A percentile compares a stretch with the other conserved stretches of the same genome.
phyloP scores from a whole-genome alignment of 30 jellyfish, hydroid and myxozoan genomes.

The Chrysaora quinquecirrha region DNA sequence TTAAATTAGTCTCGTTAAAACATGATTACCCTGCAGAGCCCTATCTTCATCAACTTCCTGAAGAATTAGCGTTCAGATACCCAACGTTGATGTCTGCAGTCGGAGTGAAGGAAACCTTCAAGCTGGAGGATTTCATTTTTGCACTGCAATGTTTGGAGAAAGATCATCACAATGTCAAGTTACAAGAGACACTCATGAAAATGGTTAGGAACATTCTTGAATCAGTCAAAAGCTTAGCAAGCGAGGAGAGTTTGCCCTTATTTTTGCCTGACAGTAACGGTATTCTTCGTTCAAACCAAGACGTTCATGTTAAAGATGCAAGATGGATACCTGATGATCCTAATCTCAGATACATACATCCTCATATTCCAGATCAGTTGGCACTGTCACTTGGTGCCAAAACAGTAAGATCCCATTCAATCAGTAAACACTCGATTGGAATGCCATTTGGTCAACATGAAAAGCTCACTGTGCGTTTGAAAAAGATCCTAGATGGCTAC shows the following conservation, averaged over 20 bases:
- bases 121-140: neutral
- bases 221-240: neutral
- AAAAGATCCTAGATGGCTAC: constrained; percentile 77
- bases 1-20: constrained; percentile 19
- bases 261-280: constrained; percentile 65
- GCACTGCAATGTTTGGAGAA: constrained; percentile 25
- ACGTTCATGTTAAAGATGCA: constrained; percentile 46
- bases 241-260: neutral
- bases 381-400: constrained; percentile 59
- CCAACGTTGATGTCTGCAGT: constrained; percentile 28
- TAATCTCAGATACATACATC: constrained; percentile 29
- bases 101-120: constrained; percentile 50
- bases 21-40: constrained; percentile 37
- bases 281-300: constrained; percentile 8
- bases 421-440: constrained; percentile 26
- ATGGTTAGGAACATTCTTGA: constrained; percentile 43
- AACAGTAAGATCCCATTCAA: constrained; percentile 53
- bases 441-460: constrained; percentile 83
- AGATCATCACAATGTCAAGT: neutral
- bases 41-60: constrained; percentile 45
- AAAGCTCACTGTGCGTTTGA: constrained; percentile 70
- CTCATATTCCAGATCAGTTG: constrained; percentile 30
- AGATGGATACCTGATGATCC: constrained; percentile 52
- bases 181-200: constrained; percentile 22
- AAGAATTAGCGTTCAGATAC: neutral